Base-by-base conservation (phyloP, 2,888 invertebrate genomes). In the Dasysyrphus albostriatus region DNA sequence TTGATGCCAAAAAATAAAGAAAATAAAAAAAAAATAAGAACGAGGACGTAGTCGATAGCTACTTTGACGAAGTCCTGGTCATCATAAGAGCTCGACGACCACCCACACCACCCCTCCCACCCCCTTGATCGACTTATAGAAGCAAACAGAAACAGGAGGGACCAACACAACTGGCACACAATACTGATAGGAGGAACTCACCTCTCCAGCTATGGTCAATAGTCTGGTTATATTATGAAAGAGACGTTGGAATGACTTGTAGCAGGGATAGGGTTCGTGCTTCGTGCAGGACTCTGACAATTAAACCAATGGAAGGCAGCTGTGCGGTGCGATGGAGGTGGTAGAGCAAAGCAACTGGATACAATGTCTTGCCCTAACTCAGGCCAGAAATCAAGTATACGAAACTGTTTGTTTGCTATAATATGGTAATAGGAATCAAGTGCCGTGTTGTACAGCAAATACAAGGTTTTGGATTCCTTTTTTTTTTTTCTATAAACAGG, bases 371-470 rank as follows among this genome's bases (percentile, higher is more conserved):
- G 59, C 54, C 69, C 54, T 72, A 16, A 59, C 49, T 65, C 56
- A 24, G 67, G 42, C 34, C 32, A 65, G 32, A 44, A 67, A 59
- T 67, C 67, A 51, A 69, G 42, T 59, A 54, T 54, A 39, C 73
- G 19, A 47, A 29, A 19, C 58, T 59, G 65, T 67, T 69, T 29
- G 65, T 54, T 69, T 29, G 72, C 69, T 80, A 42, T 67, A 65
- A 74, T 74, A 77, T 77, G 72, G 72, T 77, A 82, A 82, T 82
- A 58, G 16, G 72, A 72, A 58, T 65, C 39, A 37, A 49, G 54
- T 69, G 69, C 54, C 54, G 32, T 69, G 67, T 49, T 67, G 44
- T 34, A n/a, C 42, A 59, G 47, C 63, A 72, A 80, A 74, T 80
- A 69, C 51, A 39, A 54, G 69, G 39, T 19, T 54, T 69, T 10